Conservation (phyloP, 2,888 invertebrate species). For the Cremastobaeus sp. region DNA sequence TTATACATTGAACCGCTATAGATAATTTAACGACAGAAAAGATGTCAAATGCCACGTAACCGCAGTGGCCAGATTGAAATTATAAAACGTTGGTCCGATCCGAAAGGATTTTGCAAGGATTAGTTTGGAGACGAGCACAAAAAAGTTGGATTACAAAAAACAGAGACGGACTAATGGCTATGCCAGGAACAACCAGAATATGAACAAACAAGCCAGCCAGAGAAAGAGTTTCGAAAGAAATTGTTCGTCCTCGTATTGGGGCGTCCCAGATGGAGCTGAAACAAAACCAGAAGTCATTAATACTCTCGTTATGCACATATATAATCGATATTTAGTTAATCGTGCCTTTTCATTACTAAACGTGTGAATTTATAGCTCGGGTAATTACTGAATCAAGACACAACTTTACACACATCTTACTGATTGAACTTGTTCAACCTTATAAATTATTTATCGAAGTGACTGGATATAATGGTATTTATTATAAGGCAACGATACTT, state of each 20-base stretch:
- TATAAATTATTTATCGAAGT: conserved; percentile 27
- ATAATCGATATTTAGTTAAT: no score
- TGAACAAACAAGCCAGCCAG: conserved; percentile 93
- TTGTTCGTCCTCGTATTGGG: conserved; percentile 94
- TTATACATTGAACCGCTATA: no score
- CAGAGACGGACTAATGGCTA: conserved; percentile 78
- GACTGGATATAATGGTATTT: conserved; percentile 29
- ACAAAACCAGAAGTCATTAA: conserved; percentile 61
- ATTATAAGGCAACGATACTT: conserved; percentile 15
- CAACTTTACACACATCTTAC: conserved; percentile 27
- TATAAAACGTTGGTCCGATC: conserved; percentile 10
- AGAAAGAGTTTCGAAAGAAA: conserved; percentile 95
- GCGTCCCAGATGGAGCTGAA: conserved; percentile 87
- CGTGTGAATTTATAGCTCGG: background rate
- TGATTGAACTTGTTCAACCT: conserved; percentile 42
- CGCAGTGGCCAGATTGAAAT: background rate
- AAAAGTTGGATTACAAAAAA: conserved; percentile 33
- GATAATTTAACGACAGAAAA: no score
- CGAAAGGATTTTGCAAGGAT: conserved; percentile 6
- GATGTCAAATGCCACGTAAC: no score
- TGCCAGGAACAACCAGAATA: conserved; percentile 94
- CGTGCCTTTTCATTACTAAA: background rate
- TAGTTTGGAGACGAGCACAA: conserved; percentile 5
- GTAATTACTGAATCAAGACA: background rate
- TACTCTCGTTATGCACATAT: no score